phyloP scores from a whole-genome alignment of 2,888 invertebrate species.

The Candidula unifasciata region DNA sequence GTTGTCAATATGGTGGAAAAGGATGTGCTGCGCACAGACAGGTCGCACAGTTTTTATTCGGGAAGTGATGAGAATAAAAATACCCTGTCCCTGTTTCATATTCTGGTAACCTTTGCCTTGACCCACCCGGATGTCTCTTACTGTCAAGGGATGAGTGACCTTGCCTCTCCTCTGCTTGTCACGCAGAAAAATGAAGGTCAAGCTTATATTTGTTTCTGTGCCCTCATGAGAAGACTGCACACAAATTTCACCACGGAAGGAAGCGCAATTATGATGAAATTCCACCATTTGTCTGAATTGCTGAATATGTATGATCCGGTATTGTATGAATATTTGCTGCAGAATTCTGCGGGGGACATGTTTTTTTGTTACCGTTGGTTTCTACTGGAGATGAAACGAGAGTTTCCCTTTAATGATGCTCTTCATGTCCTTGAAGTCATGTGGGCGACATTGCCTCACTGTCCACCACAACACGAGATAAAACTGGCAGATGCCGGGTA shows the following conservation, averaged over 20 bases:
- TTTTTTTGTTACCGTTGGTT: slow-evolving; percentile 98
- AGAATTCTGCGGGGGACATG: slow-evolving; percentile 92
- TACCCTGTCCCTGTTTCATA: slow-evolving; percentile 93
- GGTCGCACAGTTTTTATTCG: slow-evolving; percentile 92
- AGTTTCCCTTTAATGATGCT: slow-evolving; percentile 97
- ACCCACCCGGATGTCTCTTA: slow-evolving; percentile 97
- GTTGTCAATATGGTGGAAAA: slow-evolving; percentile 97
- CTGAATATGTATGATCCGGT: slow-evolving; percentile 93
- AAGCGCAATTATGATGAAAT: slow-evolving; percentile 94
- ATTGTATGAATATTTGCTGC: slow-evolving; percentile 92
- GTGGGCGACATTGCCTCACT: slow-evolving; percentile 93
- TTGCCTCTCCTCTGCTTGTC: slow-evolving; percentile 95
- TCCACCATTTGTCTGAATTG: slow-evolving; percentile 93
- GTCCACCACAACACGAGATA: slow-evolving; percentile 67
- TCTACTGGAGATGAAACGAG: slow-evolving; percentile 95
- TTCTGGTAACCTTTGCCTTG: slow-evolving; percentile 95
- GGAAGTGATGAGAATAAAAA: slow-evolving; percentile 95
- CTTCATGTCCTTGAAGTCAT: slow-evolving; percentile 93
- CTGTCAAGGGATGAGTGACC: slow-evolving; percentile 97
- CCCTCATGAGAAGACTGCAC: slow-evolving; percentile 91
- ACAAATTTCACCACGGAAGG: slow-evolving; percentile 95
- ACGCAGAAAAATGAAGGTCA: slow-evolving; percentile 97
- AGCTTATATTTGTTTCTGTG: slow-evolving; percentile 97
- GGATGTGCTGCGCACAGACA: slow-evolving; percentile 95
- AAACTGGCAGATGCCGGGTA: slow-evolving; percentile 65